Evolutionary conservation across 2,797 vertebrate species (phyloP), one percentile per base, ranked within the genome.

Genomic region (Leptodactylus fallax): DNA sequence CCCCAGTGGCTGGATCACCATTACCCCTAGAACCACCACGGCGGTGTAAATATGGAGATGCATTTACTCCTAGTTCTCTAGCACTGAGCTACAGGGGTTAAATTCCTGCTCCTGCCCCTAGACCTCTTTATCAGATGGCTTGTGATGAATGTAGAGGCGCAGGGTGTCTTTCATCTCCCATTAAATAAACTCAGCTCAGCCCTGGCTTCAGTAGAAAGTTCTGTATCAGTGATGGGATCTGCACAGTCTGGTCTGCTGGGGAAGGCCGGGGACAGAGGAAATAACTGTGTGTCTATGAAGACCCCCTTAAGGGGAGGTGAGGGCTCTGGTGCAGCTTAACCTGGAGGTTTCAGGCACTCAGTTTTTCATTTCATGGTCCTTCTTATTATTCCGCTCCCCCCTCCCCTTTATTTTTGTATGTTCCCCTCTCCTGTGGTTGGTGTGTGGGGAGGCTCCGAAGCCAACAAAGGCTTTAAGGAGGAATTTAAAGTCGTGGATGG

Each of bases 201-300:
- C 92, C 55, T 92, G 65, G 79, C 90, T 94, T 93, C 92, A 93
- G 67, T 71, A 71, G 67, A 71, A 71, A 8, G 91, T 91, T 91
- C 90, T 91, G 89, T 89, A 84, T 93, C 90, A 85, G 91, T 91
- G 94, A 95, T 95, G 94, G 93, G 92, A 95, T 96, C 95, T 95
- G 8, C 90, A 51, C 47, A 92, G 94, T 93, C 95, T 93, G 89
- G 92, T 91, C 90, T 69, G 90, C 90, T 49, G 58, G 51, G 90
- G 56, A 58, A 58, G 56, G 56, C 16, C 17, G 16, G 16, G 91
- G 87, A 84, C 90, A 87, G 91, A 94, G 92, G 93, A 95, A 95
- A 92, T 94, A 91, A 93, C 87, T 90, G 84, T 23, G 90, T 89
- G 90, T 90, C 60, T 83, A 47, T 23, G 77, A 89, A 90, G 19